Conservation (phyloP, 2,113 vertebrate species). For the Eulemur macaco region DNA sequence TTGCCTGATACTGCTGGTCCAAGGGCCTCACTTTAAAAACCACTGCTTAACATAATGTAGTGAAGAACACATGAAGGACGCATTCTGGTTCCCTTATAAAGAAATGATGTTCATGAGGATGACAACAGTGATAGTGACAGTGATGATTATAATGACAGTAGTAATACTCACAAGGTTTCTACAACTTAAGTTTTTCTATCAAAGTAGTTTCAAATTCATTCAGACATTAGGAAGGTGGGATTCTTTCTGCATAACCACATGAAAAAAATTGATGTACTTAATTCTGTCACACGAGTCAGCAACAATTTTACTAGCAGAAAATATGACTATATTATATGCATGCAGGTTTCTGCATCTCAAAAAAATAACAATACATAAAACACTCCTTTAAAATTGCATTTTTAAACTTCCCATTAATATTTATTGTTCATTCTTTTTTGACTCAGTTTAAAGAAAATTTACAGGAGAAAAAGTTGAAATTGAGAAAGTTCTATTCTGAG, state of each 20-base stretch:
- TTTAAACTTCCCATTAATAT: constrained; percentile 59
- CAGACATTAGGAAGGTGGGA: not conserved
- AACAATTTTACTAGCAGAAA: constrained; percentile 60
- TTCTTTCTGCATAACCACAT: constrained; percentile 24
- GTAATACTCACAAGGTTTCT: not conserved
- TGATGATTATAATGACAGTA: too few relatives aligned
- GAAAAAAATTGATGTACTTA: constrained; percentile 53
- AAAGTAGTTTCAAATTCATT: constrained; percentile 17
- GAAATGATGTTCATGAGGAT: not conserved
- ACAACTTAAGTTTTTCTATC: constrained; percentile 35
- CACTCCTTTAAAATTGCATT: constrained; percentile 31
- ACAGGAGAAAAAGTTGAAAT: not conserved
- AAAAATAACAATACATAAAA: constrained; percentile 60
- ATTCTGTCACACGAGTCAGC: constrained; percentile 58
- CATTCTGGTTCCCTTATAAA: not conserved
- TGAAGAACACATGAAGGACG: not conserved
- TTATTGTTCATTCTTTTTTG: constrained; percentile 34
- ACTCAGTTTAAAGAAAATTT: constrained; percentile 45
- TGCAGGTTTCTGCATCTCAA: constrained; percentile 46
- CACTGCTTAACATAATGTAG: not conserved
- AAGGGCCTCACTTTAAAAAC: not conserved
- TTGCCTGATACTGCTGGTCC: not conserved
- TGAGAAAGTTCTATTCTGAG: not conserved
- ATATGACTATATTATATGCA: constrained; percentile 48
- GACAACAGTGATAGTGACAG: too few relatives aligned